These are phyloP conservation scores for Copidosoma aretas DNA, from an alignment of 2,888 invertebrate genomes.

Conservation along the genomic window DNA sequence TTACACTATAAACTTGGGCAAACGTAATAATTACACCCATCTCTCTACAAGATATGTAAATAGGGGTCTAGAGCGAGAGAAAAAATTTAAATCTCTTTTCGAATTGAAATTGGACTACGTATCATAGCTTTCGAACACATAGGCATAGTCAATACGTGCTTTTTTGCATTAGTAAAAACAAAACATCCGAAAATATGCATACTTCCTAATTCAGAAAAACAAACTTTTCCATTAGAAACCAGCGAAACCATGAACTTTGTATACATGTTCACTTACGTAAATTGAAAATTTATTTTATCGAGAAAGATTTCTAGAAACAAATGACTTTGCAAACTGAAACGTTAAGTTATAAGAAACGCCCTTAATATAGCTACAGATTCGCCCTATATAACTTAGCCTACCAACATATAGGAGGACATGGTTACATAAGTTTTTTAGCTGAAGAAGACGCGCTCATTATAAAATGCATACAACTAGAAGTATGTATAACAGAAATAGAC, in stretches of 20 bases:
- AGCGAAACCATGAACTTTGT: background rate
- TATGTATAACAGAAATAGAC: background rate
- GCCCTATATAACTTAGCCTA: background rate
- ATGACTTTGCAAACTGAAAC: background rate
- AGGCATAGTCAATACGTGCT: background rate
- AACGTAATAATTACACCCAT: background rate
- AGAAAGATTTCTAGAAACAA: background rate
- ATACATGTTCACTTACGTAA: background rate
- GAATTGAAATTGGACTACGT: background rate
- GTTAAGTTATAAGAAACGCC: background rate
- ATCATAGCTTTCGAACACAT: background rate
- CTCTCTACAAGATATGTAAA: background rate
- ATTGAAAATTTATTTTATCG: background rate
- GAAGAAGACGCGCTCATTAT: background rate
- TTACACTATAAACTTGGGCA: background rate
- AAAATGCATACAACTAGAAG: background rate
- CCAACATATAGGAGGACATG: background rate
- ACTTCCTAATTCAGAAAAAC: background rate
- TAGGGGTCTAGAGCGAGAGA: background rate
- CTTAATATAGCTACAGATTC: background rate
- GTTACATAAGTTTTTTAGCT: background rate
- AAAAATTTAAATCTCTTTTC: background rate
- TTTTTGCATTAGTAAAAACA: background rate
- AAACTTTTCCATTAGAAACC: background rate
- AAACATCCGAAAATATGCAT: conserved; percentile 2